phyloP scores from a whole-genome alignment of 2,888 invertebrate genomes.

The Campoletis raptor region DNA sequence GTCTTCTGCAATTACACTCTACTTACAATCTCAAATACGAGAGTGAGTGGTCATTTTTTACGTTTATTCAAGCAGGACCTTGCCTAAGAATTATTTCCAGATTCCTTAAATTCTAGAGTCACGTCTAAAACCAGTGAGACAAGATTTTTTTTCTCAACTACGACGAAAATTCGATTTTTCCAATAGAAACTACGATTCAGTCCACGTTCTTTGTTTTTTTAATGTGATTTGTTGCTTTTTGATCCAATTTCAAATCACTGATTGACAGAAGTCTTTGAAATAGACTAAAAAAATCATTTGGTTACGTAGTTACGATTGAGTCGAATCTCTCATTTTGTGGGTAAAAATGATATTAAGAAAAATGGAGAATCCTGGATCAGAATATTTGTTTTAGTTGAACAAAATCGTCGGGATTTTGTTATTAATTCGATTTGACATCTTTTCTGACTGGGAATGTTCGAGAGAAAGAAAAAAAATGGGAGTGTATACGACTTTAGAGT shows the following conservation, averaged over 20 bases:
- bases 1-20: constrained; percentile 27
- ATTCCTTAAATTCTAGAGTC: neutral
- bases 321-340: neutral
- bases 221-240: neutral
- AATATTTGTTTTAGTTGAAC: neutral
- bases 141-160: neutral
- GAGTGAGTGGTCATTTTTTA: constrained; percentile 35
- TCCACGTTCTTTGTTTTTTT: neutral
- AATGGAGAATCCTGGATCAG: neutral
- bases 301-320: too few relatives aligned
- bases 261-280: too few relatives aligned
- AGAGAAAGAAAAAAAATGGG: neutral
- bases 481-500: neutral
- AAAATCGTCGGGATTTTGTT: neutral
- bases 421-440: neutral
- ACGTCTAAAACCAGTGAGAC: neutral
- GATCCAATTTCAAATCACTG: neutral
- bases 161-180: neutral
- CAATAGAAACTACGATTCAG: neutral
- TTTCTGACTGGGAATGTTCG: neutral
- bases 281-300: too few relatives aligned
- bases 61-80: constrained; percentile 7
- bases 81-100: constrained; percentile 12
- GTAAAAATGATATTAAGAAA: neutral
- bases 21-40: constrained; percentile 19